Evolutionary conservation across 2,797 vertebrate genomes (phyloP), one percentile per base, ranked within the genome.

Genomic region (Toxotes lorentzi): DNA sequence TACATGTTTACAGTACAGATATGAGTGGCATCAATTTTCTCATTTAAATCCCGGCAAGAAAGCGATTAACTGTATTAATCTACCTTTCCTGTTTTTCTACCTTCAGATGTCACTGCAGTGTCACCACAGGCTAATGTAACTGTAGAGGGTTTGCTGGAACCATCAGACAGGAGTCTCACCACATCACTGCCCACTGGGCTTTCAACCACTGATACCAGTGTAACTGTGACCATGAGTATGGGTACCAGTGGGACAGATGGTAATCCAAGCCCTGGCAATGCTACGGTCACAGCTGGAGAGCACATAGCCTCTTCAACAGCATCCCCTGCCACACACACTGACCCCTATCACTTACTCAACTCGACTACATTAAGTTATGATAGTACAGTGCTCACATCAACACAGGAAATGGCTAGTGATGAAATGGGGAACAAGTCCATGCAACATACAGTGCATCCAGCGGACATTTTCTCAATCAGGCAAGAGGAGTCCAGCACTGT

Each of bases 101-200:
- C 81, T 79, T 57, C 81, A 90, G 88, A 59, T 85, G 19, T 50
- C 32, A 13, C 19, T 19, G 69, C 84, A 17, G n/a, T 27, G 23
- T 43, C 78, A 27, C 23, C 68, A 4, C 63, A 47, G 13, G 30
- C 51, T 5, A 40, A 48, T 30, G 24, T 30, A 32, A 78, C 76
- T 11, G 47, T 41, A 40, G 51, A 41, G n/a, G 24, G 23, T 66
- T n/a, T 51, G 59, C 75, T 19, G 4, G 12, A 58, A 47, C 50
- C 76, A 51, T 4, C 62, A 71, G 63, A 62, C 32, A 47, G 16
- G 64, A 40, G 53, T 62, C 0, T 10, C 10, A 50, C 76, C 38
- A 76, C 78, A n/a, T 50, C 83, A 4, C n/a, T 4, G 4, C 79
- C 73, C 50, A 34, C 21, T 0, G 47, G 16, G 40, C 24, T 48